These are phyloP conservation scores for Charina bottae DNA, from an alignment of 2,113 vertebrate genomes.

Conservation along the genomic window DNA sequence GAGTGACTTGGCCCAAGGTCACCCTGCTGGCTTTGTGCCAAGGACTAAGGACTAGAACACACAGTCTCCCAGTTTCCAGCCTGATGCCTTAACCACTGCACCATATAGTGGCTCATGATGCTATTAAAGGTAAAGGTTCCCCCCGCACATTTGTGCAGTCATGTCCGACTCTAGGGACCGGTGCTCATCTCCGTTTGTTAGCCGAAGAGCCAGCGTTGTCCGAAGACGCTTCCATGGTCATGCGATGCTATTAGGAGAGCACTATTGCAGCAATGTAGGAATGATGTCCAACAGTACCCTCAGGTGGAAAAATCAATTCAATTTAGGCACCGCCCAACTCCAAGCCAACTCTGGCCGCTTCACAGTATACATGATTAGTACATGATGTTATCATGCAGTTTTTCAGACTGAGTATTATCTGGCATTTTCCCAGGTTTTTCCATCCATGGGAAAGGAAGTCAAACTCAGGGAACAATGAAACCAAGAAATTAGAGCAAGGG, in stretches of 20 bases:
- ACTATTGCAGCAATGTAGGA: neutral
- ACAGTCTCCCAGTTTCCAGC: too few relatives aligned
- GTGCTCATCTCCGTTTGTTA: too few relatives aligned
- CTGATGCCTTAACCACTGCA: too few relatives aligned
- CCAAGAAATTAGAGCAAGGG: neutral
- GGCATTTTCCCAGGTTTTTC: neutral
- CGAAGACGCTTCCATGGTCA: too few relatives aligned
- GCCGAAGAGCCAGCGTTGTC: too few relatives aligned
- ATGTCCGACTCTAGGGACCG: too few relatives aligned
- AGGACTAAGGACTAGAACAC: too few relatives aligned
- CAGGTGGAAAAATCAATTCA: neutral
- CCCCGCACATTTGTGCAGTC: too few relatives aligned
- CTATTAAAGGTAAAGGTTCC: too few relatives aligned
- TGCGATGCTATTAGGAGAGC: neutral
- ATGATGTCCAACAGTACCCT: neutral
- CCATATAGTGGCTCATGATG: too few relatives aligned
- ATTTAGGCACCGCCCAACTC: neutral
- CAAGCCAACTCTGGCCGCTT: neutral
- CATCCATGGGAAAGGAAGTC: neutral
- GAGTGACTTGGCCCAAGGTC: too few relatives aligned
- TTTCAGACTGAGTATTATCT: neutral
- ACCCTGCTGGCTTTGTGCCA: too few relatives aligned
- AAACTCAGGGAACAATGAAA: neutral
- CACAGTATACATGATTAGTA: neutral
- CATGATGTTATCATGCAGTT: neutral